phyloP scores from a whole-genome alignment of 2,888 invertebrate genomes.

The Nesidiocoris tenuis region DNA sequence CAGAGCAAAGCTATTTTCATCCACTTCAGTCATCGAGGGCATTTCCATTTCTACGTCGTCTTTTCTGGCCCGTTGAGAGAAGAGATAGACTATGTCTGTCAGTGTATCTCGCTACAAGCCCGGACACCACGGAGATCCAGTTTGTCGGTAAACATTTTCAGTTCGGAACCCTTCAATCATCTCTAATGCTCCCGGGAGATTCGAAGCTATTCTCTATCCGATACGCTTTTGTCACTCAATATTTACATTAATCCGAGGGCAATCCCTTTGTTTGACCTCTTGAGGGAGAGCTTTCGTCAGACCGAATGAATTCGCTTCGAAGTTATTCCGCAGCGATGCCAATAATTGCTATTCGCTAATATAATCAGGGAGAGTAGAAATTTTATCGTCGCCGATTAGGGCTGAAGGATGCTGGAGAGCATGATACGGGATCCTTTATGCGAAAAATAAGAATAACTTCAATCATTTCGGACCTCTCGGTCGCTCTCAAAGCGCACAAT shows the following conservation, averaged over 20 bases:
- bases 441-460: too few species aligned
- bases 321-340: background rate
- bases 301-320: background rate
- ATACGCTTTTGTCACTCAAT: constrained; percentile 23
- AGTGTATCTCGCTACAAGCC: background rate
- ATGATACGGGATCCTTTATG: too few species aligned
- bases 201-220: background rate
- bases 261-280: background rate
- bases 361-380: too few species aligned
- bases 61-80: background rate
- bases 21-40: background rate
- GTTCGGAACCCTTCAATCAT: constrained; percentile 21
- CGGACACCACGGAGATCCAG: background rate
- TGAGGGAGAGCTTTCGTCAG: background rate
- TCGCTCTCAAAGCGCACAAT: too few species aligned
- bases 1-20: constrained; percentile 1
- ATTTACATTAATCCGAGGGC: constrained; percentile 16
- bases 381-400: too few species aligned
- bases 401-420: too few species aligned
- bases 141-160: constrained; percentile 17
- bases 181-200: constrained; percentile 8
- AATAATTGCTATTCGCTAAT: too few species aligned
- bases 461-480: too few species aligned
- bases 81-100: background rate
- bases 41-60: constrained; percentile 19